Base-by-base conservation (phyloP, 2,888 invertebrate species). In the Galeopsomyia nigrocyanea region DNA sequence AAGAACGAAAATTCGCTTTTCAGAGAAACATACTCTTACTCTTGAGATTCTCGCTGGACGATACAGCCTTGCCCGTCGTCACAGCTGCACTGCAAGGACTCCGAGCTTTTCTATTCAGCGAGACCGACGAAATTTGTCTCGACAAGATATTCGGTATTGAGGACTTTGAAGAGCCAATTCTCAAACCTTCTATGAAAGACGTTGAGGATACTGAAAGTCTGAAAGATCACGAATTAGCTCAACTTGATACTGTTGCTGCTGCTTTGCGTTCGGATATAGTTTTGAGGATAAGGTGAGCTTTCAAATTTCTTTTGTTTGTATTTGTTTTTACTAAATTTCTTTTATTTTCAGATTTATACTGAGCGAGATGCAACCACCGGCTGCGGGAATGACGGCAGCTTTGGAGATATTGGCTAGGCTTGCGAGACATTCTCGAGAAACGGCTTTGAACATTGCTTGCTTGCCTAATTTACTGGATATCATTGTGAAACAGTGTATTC, bases 171-270 rank as follows among this genome's bases (percentile, higher is more conserved):
- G 85, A 85, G 74, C 85, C 86, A 14, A 78, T 78, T 64, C 76
- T 86, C 47, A 74, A 80, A 0, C 80, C 84, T 1, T 77, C 79
- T 17, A 80, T 86, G 5, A 86, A 78, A 0, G 85, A 86, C 63
- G 84, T 87, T 0, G 86, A 86, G 13, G 89, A 90, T 77, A 89
- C 90, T 67, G 88, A 87, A 67, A 93, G 93, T 72, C 89, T 95
- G 77, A 95, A 95, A 82, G 97, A 98, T 87, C 93, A 93, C 81
- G 94, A 97, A 85, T 87, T 97, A 67, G 92, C 94, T 10, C 95
- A 95, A 88, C 90, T 92, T 46, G 96, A 97, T 88, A 87, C 97
- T 5, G 89, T 96, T 51, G 89, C 92, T 78, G 92, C 93, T 75
- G 87, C 93, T 31, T 81, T 93, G 19, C 89, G 95, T 78, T 93